Base-by-base conservation (phyloP, 2,797 vertebrate species). In the Oryzias sinensis region DNA sequence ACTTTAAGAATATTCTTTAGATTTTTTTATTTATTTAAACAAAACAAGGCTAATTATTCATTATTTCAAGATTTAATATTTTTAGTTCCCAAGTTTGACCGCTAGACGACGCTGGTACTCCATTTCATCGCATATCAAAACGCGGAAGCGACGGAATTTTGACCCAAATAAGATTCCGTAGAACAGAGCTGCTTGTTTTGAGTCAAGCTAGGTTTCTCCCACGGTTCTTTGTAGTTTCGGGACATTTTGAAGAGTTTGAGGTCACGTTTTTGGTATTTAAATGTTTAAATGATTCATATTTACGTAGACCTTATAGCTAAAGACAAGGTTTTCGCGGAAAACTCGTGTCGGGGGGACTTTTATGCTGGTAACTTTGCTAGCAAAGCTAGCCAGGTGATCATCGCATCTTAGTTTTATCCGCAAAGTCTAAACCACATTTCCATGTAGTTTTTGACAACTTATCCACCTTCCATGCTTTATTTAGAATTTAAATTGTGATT, bases 111-210 rank as follows among this genome's bases (percentile, higher is more conserved):
- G 50, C 0, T 15, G 3, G 13, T 15, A 58, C 49, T 1, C 2
- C 18, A 4, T 3, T 6, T 46, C 1, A 3, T 7, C 33, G 7
- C 17, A 1, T 0, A 2, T 8, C 4, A 27, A 63, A 74, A 84
- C 73, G 72, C 84, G 79, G 58, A 78, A 74, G 62, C 65, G 33
- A 4, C 0, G 5, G 14, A 62, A 57, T 13, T 27, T 68, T 85
- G 79, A 69, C 45, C 75, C 63, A 20, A 17, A n/a, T 0, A 65
- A 37, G 63, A 13, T 40, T 22, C 86, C 83, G 86, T 90, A 87
- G 66, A 33, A 17, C 24, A 46, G 47, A 50, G 20, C 58, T 67
- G 44, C 61, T 42, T 82, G 68, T 77, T 79, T 71, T 68, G 69
- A 57, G 22, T 54, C 37, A 20, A 43, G 24, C 43, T 49, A 5